phyloP scores from a whole-genome alignment of 2,888 invertebrate species.

The Hyppa rectilinea region DNA sequence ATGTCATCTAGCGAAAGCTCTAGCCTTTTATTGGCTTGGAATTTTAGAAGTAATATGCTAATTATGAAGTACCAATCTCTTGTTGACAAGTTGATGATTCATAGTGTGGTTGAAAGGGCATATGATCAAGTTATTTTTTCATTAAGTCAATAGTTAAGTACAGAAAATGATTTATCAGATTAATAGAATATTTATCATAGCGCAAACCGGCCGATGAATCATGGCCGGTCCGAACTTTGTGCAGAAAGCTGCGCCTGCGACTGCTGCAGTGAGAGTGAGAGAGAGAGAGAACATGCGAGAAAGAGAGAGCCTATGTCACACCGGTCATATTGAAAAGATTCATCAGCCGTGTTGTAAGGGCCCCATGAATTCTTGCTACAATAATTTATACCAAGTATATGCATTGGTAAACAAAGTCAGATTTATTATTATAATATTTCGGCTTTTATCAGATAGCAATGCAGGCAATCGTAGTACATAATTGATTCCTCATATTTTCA shows the following conservation, averaged over 20 bases:
- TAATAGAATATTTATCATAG: neutral
- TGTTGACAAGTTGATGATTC: conserved; percentile 11
- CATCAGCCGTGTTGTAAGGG: too few relatives aligned
- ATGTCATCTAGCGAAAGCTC: conserved; percentile 72
- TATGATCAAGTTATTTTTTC: conserved; percentile 29
- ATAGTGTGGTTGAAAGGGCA: neutral
- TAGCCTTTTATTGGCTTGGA: conserved; percentile 42
- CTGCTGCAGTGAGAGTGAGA: too few relatives aligned
- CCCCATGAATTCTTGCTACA: neutral
- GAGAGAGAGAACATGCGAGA: too few relatives aligned
- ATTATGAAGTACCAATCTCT: conserved; percentile 1
- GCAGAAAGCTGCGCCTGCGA: too few relatives aligned
- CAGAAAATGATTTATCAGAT: conserved; percentile 14
- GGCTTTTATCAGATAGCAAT: too few relatives aligned
- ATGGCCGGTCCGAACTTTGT: too few relatives aligned
- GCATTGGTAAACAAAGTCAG: neutral
- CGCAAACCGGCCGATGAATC: too few relatives aligned
- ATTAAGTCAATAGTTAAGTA: conserved; percentile 14
- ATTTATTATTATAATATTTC: neutral
- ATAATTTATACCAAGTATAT: conserved; percentile 17
- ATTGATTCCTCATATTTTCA: conserved; percentile 5
- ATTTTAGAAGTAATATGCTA: conserved; percentile 3
- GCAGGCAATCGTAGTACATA: neutral
- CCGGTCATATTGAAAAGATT: too few relatives aligned
- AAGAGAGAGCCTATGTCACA: too few relatives aligned